Base-by-base conservation (phyloP, 1,140 invertebrate genomes). In the Uloborus diversus region DNA sequence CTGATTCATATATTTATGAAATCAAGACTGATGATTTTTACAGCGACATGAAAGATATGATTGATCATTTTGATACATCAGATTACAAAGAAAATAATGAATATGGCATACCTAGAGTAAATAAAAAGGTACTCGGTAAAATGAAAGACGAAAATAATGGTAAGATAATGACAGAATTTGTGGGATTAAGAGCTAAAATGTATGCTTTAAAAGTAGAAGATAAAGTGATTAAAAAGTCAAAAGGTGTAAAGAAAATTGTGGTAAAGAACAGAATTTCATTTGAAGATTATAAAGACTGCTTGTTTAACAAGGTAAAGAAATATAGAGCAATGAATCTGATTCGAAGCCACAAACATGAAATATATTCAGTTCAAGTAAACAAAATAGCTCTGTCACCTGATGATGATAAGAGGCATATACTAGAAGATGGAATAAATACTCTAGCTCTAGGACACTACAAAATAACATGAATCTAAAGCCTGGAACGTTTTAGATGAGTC, bases 91-190 rank as follows among this genome's bases (percentile, higher is more conserved):
- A 84, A 82, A 42, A 79, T 49, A 80, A 83, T 73, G 23, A 1
- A 33, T 81, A 73, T 62, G 35, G 20, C 4, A 35, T 85, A 2
- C 82, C 56, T 14, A 85, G 65, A 51, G 68, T 69, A 47, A 88
- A 89, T 81, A 88, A 88, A 82, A 89, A 90, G 81, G 85, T 87
- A 4, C 27, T 87, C 4, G 87, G 88, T 7, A 86, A 88, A 83
- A 86, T 89, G 81, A 90, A 89, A 84, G 88, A 89, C 85, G 88
- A 90, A 83, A 83, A 83, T 28, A 85, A 84, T 79, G 86, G 86
- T 11, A 73, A 71, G 68, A 82, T 85, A 47, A 85, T 89, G 57
- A 80, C 53, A 11, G 84, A 86, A 82, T 89, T 86, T 85, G 71
- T 87, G 53, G 86, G 86, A 11, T 69, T 88, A 57, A 81, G 84